phyloP scores from a whole-genome alignment of 1,140 invertebrate genomes.

The Oedothorax gibbosus region DNA sequence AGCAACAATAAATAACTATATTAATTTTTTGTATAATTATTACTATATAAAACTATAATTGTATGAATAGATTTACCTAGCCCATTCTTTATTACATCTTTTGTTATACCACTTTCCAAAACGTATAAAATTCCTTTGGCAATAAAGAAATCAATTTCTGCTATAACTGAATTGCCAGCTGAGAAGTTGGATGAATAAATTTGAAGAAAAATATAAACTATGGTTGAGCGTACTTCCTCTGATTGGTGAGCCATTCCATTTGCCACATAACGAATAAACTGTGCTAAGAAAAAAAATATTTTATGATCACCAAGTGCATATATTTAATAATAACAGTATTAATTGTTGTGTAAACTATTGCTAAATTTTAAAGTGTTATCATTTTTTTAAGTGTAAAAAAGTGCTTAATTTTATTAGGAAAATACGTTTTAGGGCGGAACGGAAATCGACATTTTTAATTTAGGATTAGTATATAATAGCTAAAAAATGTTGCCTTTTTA shows the following conservation, averaged over 20 bases:
- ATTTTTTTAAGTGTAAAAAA: too few species aligned
- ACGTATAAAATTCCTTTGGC: conserved; percentile 27
- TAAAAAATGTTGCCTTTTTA: too few species aligned
- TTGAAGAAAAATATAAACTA: conserved; percentile 28
- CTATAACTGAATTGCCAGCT: not conserved
- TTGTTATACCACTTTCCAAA: conserved; percentile 9
- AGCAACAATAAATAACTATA: too few species aligned
- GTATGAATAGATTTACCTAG: conserved; percentile 2
- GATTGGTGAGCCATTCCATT: conserved; percentile 33
- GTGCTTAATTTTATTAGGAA: too few species aligned
- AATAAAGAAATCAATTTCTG: not conserved
- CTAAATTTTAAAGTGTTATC: too few species aligned
- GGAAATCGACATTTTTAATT: too few species aligned
- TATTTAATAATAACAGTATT: too few species aligned
- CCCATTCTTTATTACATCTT: conserved; percentile 18
- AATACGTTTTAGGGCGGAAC: too few species aligned
- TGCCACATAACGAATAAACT: not conserved
- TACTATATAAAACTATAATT: not conserved
- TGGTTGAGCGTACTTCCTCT: conserved; percentile 17
- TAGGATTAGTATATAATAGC: too few species aligned
- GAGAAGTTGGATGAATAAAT: conserved; percentile 1
- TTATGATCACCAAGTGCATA: too few species aligned
- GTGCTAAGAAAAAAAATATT: not conserved
- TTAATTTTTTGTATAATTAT: too few species aligned
- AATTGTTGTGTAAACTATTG: too few species aligned